Evolutionary conservation across 2,888 invertebrate genomes (phyloP), one percentile per base, ranked within the genome.

Genomic region (Cantharis rustica): DNA sequence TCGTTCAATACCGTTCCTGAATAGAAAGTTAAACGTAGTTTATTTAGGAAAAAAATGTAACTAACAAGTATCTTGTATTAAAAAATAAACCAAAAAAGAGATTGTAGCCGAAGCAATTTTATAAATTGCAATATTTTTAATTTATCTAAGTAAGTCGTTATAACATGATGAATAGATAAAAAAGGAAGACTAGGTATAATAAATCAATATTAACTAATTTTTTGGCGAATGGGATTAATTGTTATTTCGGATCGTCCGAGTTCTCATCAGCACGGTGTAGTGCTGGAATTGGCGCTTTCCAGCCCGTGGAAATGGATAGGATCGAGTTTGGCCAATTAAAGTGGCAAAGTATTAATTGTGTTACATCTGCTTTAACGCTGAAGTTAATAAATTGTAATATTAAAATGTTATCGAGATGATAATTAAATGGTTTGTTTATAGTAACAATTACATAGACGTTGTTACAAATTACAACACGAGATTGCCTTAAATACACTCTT

Each of bases 1-100:
- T 77, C 75, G 74, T 79, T 78, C 75, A 76, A 79, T 79, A 80
- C 79, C 75, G 71, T 72, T 75, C 75, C 75, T 77, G 75, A 77
- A 77, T 75, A 77, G 75, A 73, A 75, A 71, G 26, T 68, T 74
- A 64, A 64, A 64, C 64, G 64, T 64, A 64, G 64, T 64, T 64
- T 64, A 64, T 64, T 64, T 64, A 64, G 64, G 20, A 20, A 64
- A 64, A 64, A 64, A 64, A 31, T 31, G 31, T 31, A 31, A 31
- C 31, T 31, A 31, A 31, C 31, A 31, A 31, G 31, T 31, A 31
- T 31, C 31, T 31, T 31, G 31, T 31, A 31, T 31, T 31, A 31
- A 31, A 31, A n/a, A 31, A n/a, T 31, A 31, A 13, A 31, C 13
- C 31, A 31, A 31, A 31, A 31, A 13, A 31, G 23, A 7, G 13